Conservation (phyloP, 64 coral and sea anemone genomes). For the Stylophora pistillata region DNA sequence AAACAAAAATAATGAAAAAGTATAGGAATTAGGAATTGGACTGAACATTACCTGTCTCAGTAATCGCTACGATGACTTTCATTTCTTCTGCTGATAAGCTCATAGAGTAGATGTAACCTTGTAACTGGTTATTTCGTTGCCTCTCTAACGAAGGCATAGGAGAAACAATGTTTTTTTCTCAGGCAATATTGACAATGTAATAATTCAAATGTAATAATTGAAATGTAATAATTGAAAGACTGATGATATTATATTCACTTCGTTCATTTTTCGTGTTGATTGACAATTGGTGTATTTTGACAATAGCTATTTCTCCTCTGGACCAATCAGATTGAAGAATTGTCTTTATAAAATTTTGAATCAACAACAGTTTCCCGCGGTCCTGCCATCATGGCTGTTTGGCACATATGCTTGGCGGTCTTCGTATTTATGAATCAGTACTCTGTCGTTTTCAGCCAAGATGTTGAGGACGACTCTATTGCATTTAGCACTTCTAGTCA, state of each 20-base stretch:
- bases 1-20: no score
- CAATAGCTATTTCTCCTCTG: neutral
- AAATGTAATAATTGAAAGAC: no score
- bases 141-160: no score
- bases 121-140: no score
- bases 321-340: slow-evolving; percentile 24
- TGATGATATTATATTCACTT: neutral
- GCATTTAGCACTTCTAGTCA: slow-evolving; percentile 77
- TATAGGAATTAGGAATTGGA: no score
- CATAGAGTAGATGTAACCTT: no score
- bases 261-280: slow-evolving; percentile 1
- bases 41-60: no score
- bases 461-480: slow-evolving; percentile 71
- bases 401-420: neutral
- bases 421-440: neutral
- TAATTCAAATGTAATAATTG: no score
- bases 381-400: slow-evolving; percentile 46
- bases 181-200: no score
- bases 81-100: no score
- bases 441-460: slow-evolving; percentile 24
- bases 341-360: neutral
- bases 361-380: neutral
- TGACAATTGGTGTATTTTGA: slow-evolving; percentile 6
- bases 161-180: no score
- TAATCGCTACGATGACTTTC: no score